Base-by-base conservation (phyloP, 1,140 invertebrate species). In the Dysdera silvatica region DNA sequence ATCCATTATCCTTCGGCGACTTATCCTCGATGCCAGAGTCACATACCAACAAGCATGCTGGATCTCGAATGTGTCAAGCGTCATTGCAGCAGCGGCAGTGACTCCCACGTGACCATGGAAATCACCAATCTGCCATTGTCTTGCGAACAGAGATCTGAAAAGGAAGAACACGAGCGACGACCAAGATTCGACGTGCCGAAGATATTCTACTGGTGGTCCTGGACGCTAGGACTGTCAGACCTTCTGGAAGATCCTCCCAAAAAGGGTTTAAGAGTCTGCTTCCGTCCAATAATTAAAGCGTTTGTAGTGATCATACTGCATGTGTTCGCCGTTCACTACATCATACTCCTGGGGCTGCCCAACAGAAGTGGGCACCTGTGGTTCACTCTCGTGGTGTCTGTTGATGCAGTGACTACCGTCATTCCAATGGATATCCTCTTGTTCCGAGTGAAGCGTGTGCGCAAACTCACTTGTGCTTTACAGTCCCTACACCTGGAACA, bases 131-230 rank as follows among this genome's bases (percentile, higher is more conserved):
- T 63, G 10, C 61, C 61, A 10, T 37, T 63, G 0, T 63, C 61
- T 7, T 63, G 61, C 16, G 61, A 63, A 20, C 56, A 59, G n/a
- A 41, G 53, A 14, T 20, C 52, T 35, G 61, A 53, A 18, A 53
- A 41, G 23, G 43, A 54, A 2, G 53, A 63, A 8, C 32, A 37
- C 2, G 23, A 55, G 0, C 32, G 41, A 6, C 37, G 61, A 20
- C 61, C 61, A 3, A 4, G 43, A 2, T 63, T 63, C 26, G 61
- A 63, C 16, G 61, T 31, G 10, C 61, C 61, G 7, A 55, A 20
- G 51, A 24, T 63, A 14, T 63, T 63, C 37, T 63, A 63, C 33
- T 63, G 61, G 61, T 63, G 61, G 61, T 63, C 61, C 3, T 63
- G 61, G 61, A 63, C 61, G 24, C 35, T 63, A 7, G 61, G 61